A percentile compares a stretch with the other conserved stretches of the same genome.
phyloP scores from a whole-genome alignment of 2,113 vertebrate species.

The Phoxinus phoxinus region DNA sequence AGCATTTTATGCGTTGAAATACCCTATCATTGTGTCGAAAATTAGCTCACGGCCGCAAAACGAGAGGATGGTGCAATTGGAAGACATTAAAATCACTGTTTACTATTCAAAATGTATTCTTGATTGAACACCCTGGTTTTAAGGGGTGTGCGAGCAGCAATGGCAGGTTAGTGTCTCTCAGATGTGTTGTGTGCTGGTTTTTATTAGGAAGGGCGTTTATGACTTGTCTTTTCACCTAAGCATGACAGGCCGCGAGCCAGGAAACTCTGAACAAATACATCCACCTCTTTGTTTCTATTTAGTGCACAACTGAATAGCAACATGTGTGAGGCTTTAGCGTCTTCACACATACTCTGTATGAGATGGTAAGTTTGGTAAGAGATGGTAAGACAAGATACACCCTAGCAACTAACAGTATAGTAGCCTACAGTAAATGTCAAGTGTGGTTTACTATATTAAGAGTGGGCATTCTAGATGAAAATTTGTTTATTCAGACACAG shows the following conservation, averaged over 20 bases:
- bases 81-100: constrained; percentile 7
- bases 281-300: background rate
- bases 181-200: constrained; percentile 48
- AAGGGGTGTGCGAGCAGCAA: background rate
- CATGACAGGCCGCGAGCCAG: constrained; percentile 65
- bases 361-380: too few species aligned
- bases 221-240: constrained; percentile 66
- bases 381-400: background rate
- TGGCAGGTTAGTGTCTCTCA: constrained; percentile 50
- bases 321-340: background rate
- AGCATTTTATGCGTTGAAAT: constrained; percentile 21
- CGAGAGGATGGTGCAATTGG: constrained; percentile 20
- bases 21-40: constrained; percentile 21
- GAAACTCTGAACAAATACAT: constrained; percentile 68
- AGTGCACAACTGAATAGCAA: constrained; percentile 21
- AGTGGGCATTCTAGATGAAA: background rate
- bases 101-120: background rate
- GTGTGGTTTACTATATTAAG: background rate
- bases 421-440: too few species aligned
- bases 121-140: background rate
- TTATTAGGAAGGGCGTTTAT: constrained; percentile 67
- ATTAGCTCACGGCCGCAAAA: background rate
- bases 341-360: background rate
- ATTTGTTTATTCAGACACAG: background rate
- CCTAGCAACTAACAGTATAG: too few species aligned